Evolutionary conservation across 2,888 invertebrate species (phyloP), one percentile per base, ranked within the genome.

Genomic region (Osedax frankpressi): DNA sequence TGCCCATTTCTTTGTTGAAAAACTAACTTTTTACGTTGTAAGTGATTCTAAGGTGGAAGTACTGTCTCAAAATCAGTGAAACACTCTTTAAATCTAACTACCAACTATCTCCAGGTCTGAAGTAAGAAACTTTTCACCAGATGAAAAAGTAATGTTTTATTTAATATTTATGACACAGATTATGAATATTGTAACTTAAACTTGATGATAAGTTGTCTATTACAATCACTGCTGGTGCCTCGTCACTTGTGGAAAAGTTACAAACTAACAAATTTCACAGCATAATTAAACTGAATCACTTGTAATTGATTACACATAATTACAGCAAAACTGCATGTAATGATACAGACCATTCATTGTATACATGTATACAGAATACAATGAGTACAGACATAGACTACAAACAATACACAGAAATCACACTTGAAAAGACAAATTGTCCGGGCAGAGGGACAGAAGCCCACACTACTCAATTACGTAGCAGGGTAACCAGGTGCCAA

Each of bases 401-500:
- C 65, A 65, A 65, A 65, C n/a, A 65, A 65, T 14, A 65, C 65
- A n/a, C 1, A 2, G 65, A 19, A 65, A 14, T 6, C 65, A 65
- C 1, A 19, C 65, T 14, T 65, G 65, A 65, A 19, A 1, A n/a
- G 19, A 65, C 65, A 65, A 2, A 65, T 19, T 24, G 24, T 65
- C 24, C 24, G 0, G 65, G 65, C 19, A 19, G 65, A 65, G 65
- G 65, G 24, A 65, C 11, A 1, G 65, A 65, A 65, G 65, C 65
- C 24, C 65, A 11, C 65, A 65, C 25, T 65, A 24, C 65, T 19
- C 24, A 65, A 65, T 65, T 65, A 65, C n/a, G 14, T 65, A 19
- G n/a, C 19, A 65, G 65, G 19, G 65, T 24, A 65, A 65, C 19
- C 65, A 65, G 24, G 65, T 65, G 65, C 24, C 65, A 65, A 65